Percentiles rank a stretch among this genome's conserved stretches.
These are phyloP conservation scores for Anagyrus pseudococci DNA, from an alignment of 2,888 invertebrate genomes.

Conservation along the genomic window DNA sequence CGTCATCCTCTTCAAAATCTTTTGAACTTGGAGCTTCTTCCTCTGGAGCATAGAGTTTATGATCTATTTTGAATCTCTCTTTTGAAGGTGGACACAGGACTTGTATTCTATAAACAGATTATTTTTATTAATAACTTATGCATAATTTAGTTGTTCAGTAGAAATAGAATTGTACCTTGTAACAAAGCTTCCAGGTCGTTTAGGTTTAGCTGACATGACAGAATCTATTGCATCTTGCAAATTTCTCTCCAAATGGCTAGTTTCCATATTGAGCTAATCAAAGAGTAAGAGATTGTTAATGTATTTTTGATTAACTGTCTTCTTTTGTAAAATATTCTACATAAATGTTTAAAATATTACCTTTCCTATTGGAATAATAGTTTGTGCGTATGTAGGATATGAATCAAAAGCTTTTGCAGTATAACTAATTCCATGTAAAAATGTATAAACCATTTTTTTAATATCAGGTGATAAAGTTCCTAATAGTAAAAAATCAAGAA, in stretches of 20 bases:
- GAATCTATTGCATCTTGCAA: conserved; percentile 71
- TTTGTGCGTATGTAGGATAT: conserved; percentile 75
- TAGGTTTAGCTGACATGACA: conserved; percentile 71
- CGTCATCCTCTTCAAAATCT: conserved; percentile 24
- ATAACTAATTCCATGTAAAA: conserved; percentile 76
- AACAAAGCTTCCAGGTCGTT: conserved; percentile 74
- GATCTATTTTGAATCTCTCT: conserved; percentile 75
- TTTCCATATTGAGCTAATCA: conserved; percentile 77
- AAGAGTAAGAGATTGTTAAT: neutral
- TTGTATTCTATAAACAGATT: conserved; percentile 65
- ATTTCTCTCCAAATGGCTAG: conserved; percentile 75
- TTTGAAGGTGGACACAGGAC: conserved; percentile 70
- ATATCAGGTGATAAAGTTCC: conserved; percentile 77
- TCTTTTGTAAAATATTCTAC: conserved; percentile 16
- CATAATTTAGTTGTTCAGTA: conserved; percentile 2
- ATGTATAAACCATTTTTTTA: conserved; percentile 68
- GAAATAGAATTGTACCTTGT: conserved; percentile 71
- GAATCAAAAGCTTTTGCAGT: conserved; percentile 71
- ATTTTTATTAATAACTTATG: too few relatives aligned
- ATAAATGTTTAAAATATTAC: conserved; percentile 62
- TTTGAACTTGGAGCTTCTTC: conserved; percentile 47
- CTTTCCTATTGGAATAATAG: conserved; percentile 73
- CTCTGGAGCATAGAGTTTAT: conserved; percentile 47
- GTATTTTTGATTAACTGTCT: too few relatives aligned
- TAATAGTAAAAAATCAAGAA: conserved; percentile 38